Conservation (phyloP, 1,140 invertebrate genomes). For the Diabrotica undecimpunctata region DNA sequence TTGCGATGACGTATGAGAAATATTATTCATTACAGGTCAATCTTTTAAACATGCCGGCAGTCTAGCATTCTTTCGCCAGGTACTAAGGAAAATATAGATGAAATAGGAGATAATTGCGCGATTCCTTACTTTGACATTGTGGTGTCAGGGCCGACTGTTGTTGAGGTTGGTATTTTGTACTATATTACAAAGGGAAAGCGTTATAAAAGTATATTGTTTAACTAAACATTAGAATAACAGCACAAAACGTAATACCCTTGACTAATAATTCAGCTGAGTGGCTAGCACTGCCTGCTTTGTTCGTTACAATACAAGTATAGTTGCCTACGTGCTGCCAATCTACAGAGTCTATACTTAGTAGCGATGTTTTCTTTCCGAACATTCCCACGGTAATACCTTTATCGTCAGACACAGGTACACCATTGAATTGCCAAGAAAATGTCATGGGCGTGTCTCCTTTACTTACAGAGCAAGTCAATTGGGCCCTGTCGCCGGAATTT, state of each 20-base stretch:
- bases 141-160: no score
- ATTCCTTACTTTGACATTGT: no score
- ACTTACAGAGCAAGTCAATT: slow-evolving; percentile 38
- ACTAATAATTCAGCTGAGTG: slow-evolving; percentile 66
- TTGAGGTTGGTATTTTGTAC: no score
- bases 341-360: slow-evolving; percentile 73
- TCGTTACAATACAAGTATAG: slow-evolving; percentile 68
- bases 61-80: no score
- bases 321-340: slow-evolving; percentile 71
- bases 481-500: slow-evolving; percentile 45
- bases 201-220: no score
- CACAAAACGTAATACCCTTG: slow-evolving; percentile 56
- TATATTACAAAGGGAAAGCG: no score
- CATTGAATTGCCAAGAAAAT: slow-evolving; percentile 51
- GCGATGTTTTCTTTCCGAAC: slow-evolving; percentile 65
- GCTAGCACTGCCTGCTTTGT: slow-evolving; percentile 62
- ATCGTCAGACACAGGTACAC: slow-evolving; percentile 33
- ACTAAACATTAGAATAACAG: no score
- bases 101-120: no score
- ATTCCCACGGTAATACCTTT: slow-evolving; percentile 44
- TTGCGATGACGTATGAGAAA: no score
- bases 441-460: slow-evolving; percentile 41
- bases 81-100: no score
- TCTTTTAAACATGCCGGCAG: no score
- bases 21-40: no score